These are phyloP conservation scores for Lasiurus borealis DNA, from an alignment of 2,113 vertebrate species.

Conservation along the genomic window DNA sequence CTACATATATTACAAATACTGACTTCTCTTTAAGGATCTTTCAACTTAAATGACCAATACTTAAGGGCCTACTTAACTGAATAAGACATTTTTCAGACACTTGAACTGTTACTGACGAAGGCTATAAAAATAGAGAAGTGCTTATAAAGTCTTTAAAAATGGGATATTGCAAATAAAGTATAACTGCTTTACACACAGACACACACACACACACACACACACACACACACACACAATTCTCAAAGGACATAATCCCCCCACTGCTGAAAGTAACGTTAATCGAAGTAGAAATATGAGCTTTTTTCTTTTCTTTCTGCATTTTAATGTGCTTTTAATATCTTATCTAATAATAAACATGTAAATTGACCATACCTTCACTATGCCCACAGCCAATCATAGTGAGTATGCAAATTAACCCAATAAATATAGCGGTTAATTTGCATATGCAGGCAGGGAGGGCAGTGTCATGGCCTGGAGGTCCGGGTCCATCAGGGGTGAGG, in stretches of 20 bases:
- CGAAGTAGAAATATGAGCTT: not conserved
- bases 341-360: too few species aligned
- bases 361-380: too few species aligned
- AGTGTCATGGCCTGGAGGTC: too few species aligned
- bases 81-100: not conserved
- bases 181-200: not conserved
- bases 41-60: conserved; percentile 12
- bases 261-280: conserved; percentile 13
- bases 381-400: too few species aligned
- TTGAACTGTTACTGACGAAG: conserved; percentile 36
- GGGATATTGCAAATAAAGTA: not conserved
- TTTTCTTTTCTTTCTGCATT: conserved; percentile 1
- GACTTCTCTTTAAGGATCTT: not conserved
- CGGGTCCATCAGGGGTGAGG: too few species aligned
- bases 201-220: not conserved
- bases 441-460: too few species aligned
- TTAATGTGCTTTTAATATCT: conserved; percentile 13
- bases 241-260: conserved; percentile 19
- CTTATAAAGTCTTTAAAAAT: conserved; percentile 19
- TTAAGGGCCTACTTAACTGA: not conserved
- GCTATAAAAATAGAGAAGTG: conserved; percentile 40
- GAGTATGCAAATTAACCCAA: too few species aligned
- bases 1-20: conserved; percentile 10
- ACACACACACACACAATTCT: too few species aligned
- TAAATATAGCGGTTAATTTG: too few species aligned